Percentiles rank a stretch among this genome's conserved stretches.
Conservation (phyloP, 2,888 invertebrate species). For the Silvanus unidentatus region DNA sequence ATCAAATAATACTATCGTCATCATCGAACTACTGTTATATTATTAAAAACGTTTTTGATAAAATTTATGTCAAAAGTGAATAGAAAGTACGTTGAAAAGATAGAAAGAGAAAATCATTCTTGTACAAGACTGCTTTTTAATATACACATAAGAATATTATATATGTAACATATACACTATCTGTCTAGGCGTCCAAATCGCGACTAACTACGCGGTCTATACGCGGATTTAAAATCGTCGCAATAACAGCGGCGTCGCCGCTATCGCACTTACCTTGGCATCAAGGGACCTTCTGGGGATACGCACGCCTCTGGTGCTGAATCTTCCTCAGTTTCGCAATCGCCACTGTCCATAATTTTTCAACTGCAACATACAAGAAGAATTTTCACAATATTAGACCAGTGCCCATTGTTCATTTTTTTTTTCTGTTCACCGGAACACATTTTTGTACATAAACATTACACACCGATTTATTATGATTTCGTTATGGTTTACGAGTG, state of each 20-base stretch:
- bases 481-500: not conserved
- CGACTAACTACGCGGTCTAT: conserved; percentile 26
- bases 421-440: not conserved
- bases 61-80: no score
- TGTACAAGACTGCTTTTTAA: no score
- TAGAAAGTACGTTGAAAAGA: no score
- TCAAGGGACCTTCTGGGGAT: conserved; percentile 36
- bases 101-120: no score
- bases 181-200: conserved; percentile 18
- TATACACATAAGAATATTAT: no score
- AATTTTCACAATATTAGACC: not conserved
- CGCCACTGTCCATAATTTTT: conserved; percentile 38
- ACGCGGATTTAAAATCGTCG: conserved; percentile 9
- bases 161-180: no score
- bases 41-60: no score
- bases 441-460: no score
- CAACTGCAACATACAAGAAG: conserved; percentile 21
- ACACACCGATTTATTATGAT: no score
- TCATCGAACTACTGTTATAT: no score
- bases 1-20: no score
- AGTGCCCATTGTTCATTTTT: not conserved
- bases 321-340: conserved; percentile 44
- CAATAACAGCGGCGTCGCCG: conserved; percentile 23
- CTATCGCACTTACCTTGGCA: conserved; percentile 38
- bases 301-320: conserved; percentile 44